Percentiles rank a stretch among this genome's conserved stretches.
phyloP scores from a whole-genome alignment of 2,888 invertebrate species.

The Cerceris ruficornis region DNA sequence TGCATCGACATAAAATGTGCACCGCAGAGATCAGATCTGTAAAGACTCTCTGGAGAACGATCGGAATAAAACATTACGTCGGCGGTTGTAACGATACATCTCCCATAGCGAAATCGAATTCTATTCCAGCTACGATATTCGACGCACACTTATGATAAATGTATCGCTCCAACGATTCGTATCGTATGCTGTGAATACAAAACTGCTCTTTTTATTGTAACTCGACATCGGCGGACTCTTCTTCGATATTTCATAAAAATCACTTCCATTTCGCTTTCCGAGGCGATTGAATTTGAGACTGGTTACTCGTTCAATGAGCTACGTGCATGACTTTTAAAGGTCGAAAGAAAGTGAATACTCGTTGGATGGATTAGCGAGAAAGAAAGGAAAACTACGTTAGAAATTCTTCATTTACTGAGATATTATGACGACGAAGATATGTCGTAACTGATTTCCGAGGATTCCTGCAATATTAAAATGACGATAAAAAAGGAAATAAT shows the following conservation, averaged over 20 bases:
- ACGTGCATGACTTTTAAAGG: not conserved
- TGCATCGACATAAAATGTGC: too few species aligned
- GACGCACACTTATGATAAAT: slow-evolving; percentile 10
- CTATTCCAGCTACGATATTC: not conserved
- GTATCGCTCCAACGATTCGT: slow-evolving; percentile 4
- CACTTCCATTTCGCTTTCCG: slow-evolving; percentile 1
- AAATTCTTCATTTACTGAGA: too few species aligned
- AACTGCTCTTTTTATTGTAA: slow-evolving; percentile 23
- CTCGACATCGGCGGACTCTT: not conserved
- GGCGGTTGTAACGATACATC: slow-evolving; percentile 2
- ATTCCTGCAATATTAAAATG: not conserved
- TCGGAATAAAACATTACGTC: not conserved
- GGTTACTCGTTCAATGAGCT: slow-evolving; percentile 1
- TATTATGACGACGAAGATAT: too few species aligned
- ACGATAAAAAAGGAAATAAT: not conserved
- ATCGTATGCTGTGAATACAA: slow-evolving; percentile 13
- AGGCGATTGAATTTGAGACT: slow-evolving; percentile 9
- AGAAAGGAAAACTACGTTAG: not conserved
- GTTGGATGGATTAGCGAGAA: not conserved
- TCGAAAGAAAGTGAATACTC: not conserved
- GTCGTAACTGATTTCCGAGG: not conserved
- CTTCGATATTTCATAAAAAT: slow-evolving; percentile 24
- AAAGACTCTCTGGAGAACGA: not conserved
- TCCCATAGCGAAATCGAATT: slow-evolving; percentile 15
- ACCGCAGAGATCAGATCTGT: too few species aligned